These are phyloP conservation scores for Phainopepla nitens DNA, from an alignment of 2,113 vertebrate genomes.

Conservation along the genomic window DNA sequence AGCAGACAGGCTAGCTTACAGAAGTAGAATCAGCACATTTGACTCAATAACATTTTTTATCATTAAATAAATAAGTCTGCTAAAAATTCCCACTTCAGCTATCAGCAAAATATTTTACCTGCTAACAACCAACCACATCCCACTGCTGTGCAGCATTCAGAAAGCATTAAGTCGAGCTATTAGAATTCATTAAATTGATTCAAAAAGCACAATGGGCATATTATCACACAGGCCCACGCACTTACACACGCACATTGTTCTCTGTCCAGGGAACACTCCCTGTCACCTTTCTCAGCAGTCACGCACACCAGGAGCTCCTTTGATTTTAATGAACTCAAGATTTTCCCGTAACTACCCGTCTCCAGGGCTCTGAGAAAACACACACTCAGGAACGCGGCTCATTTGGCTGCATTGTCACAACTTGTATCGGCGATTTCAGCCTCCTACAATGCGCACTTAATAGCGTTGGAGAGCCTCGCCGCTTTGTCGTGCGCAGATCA, in stretches of 20 bases:
- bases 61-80: slow-evolving; percentile 7
- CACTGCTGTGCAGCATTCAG: neutral
- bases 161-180: neutral
- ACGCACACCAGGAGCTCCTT: neutral
- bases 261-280: neutral
- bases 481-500: neutral
- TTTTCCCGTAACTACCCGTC: neutral
- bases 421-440: neutral
- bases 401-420: neutral
- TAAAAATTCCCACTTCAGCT: slow-evolving; percentile 11
- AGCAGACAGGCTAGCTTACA: neutral
- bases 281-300: neutral
- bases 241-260: neutral
- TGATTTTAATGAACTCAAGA: slow-evolving; percentile 37
- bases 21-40: slow-evolving; percentile 23
- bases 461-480: neutral
- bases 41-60: slow-evolving; percentile 15
- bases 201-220: neutral
- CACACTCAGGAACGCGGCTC: neutral
- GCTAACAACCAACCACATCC: neutral
- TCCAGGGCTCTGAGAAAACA: neutral
- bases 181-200: slow-evolving; percentile 39
- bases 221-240: neutral
- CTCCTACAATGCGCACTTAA: neutral
- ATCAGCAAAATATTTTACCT: slow-evolving; percentile 19